phyloP scores from a whole-genome alignment of 2,888 invertebrate genomes.

The Dryococelus australis region DNA sequence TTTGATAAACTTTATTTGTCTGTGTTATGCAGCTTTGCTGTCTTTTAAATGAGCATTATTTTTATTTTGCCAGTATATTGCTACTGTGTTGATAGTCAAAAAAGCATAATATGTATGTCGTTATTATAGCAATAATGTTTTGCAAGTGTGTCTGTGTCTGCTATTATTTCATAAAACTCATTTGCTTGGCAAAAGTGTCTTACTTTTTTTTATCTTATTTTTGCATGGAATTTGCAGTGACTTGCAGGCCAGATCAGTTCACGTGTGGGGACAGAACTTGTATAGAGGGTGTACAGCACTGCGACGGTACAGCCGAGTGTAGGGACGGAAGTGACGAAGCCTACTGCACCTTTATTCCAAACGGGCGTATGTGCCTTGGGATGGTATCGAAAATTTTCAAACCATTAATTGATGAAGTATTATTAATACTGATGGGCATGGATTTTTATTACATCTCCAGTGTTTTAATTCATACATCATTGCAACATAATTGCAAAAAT shows the following conservation, averaged over 20 bases:
- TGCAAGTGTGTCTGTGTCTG: background rate
- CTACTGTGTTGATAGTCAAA: background rate
- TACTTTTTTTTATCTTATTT: background rate
- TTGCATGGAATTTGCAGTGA: slow-evolving; percentile 51
- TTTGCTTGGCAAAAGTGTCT: background rate
- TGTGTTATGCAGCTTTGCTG: background rate
- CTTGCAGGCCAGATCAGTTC: slow-evolving; percentile 72
- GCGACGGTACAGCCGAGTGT: slow-evolving; percentile 50
- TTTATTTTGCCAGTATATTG: background rate
- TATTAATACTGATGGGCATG: background rate
- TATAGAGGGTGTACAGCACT: slow-evolving; percentile 59
- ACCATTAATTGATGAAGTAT: background rate
- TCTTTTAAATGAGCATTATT: background rate
- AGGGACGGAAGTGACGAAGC: slow-evolving; percentile 45
- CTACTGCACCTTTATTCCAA: slow-evolving; percentile 45
- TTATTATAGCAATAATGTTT: background rate
- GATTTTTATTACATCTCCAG: background rate
- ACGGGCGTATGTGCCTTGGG: slow-evolving; percentile 34
- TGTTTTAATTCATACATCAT: no score
- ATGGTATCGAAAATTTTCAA: background rate
- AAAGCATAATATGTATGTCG: background rate
- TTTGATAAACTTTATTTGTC: no score
- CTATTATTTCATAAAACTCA: background rate
- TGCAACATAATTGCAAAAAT: no score
- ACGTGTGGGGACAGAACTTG: slow-evolving; percentile 64